Evolutionary conservation across 2,797 vertebrate species (phyloP).

Genomic region (Merluccius polli): DNA sequence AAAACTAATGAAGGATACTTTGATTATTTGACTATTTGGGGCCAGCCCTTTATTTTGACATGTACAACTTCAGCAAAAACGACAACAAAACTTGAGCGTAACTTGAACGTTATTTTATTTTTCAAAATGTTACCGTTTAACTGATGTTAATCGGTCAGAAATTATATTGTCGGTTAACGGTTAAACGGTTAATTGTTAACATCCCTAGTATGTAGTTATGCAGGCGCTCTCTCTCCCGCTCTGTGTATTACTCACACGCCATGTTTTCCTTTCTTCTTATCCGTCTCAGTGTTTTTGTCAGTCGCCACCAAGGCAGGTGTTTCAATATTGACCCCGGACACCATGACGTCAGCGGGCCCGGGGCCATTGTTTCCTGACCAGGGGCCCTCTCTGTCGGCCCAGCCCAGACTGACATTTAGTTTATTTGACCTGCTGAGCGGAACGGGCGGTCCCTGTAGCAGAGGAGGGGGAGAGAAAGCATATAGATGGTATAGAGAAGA

Average conservation of each 20-base stretch:
- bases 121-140: no score
- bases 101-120: no score
- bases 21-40: no score
- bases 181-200: no score
- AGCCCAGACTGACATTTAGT: constrained; percentile 12
- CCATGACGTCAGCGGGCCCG: constrained; percentile 42
- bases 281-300: constrained; percentile 17
- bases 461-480: constrained; percentile 13
- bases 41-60: no score
- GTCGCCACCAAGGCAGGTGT: constrained; percentile 58
- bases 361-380: constrained; percentile 43
- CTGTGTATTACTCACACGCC: background rate
- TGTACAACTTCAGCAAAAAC: no score
- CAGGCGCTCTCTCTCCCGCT: background rate
- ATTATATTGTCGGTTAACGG: no score
- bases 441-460: constrained; percentile 16
- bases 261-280: constrained; percentile 5
- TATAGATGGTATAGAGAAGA: constrained; percentile 15
- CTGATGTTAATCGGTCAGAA: no score
- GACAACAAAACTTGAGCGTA: no score
- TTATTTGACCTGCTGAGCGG: constrained; percentile 48
- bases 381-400: constrained; percentile 27
- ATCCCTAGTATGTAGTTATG: no score
- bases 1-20: no score
- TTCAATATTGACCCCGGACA: constrained; percentile 63